These are phyloP conservation scores for Saccostrea echinata DNA, from an alignment of 1,140 invertebrate species.

Conservation along the genomic window DNA sequence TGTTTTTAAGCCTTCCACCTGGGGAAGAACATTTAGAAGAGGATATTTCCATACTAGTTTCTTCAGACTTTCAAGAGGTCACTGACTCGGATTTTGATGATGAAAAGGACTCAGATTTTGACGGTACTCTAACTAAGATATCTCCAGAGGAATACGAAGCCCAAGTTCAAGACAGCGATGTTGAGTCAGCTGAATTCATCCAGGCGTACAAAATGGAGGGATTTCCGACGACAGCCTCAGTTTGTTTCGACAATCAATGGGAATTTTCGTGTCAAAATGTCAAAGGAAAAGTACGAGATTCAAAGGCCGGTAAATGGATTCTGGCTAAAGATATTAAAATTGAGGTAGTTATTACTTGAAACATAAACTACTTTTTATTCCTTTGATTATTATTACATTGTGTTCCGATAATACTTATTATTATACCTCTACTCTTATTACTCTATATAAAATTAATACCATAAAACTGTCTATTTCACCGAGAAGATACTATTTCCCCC, in stretches of 20 bases:
- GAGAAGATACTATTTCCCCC: too few species aligned
- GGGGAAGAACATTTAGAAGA: background rate
- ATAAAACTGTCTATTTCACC: too few species aligned
- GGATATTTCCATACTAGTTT: background rate
- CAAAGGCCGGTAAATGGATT: background rate
- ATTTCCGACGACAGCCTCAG: background rate
- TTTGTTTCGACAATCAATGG: background rate
- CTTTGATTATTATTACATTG: too few species aligned
- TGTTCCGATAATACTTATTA: too few species aligned
- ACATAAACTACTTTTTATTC: too few species aligned
- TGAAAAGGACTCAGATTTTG: background rate
- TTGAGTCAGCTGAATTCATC: background rate
- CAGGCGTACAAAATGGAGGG: background rate
- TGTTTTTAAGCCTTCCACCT: background rate
- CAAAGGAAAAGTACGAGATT: background rate
- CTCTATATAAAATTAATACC: too few species aligned
- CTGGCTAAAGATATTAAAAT: background rate
- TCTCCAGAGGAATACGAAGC: background rate
- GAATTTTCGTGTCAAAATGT: background rate
- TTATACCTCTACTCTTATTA: too few species aligned
- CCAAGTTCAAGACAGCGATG: background rate
- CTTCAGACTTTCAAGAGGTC: background rate
- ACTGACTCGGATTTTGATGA: background rate
- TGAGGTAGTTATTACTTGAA: conserved; percentile 1
- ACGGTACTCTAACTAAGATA: background rate